These are phyloP conservation scores for Tiliacea aurago DNA, from an alignment of 2,888 invertebrate genomes.

Conservation along the genomic window DNA sequence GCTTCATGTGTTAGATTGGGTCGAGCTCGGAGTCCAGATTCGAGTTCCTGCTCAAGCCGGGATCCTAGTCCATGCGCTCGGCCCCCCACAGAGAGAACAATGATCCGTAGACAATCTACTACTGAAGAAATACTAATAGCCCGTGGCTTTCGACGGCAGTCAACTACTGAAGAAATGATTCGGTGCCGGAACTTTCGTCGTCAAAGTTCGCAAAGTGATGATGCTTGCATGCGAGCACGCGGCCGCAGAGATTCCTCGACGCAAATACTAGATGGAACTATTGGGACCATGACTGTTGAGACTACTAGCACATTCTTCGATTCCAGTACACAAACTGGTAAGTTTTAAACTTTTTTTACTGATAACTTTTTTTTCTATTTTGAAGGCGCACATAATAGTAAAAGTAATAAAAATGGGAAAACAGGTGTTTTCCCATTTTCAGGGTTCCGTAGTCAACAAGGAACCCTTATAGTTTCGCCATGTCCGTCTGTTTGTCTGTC, in stretches of 20 bases:
- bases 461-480: too few relatives aligned
- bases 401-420: not conserved
- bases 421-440: too few relatives aligned
- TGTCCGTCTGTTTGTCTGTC: too few relatives aligned
- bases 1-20: slow-evolving; percentile 93
- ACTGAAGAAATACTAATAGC: slow-evolving; percentile 98
- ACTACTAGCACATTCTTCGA: slow-evolving; percentile 98
- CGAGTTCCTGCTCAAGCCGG: slow-evolving; percentile 94
- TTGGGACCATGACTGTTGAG: slow-evolving; percentile 98
- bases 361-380: not conserved
- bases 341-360: slow-evolving; percentile 78
- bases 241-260: slow-evolving; percentile 96
- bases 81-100: slow-evolving; percentile 91
- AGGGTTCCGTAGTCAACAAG: too few relatives aligned
- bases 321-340: slow-evolving; percentile 97
- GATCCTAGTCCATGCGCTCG: slow-evolving; percentile 95
- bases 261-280: slow-evolving; percentile 97
- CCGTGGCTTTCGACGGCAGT: slow-evolving; percentile 96
- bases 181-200: slow-evolving; percentile 97
- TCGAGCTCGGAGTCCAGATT: slow-evolving; percentile 92
- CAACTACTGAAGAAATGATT: slow-evolving; percentile 98
- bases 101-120: slow-evolving; percentile 96
- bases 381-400: not conserved
- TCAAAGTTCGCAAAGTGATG: slow-evolving; percentile 97
- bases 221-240: slow-evolving; percentile 92